Evolutionary conservation across 2,888 invertebrate species (phyloP).

Genomic region (Noctua janthe): DNA sequence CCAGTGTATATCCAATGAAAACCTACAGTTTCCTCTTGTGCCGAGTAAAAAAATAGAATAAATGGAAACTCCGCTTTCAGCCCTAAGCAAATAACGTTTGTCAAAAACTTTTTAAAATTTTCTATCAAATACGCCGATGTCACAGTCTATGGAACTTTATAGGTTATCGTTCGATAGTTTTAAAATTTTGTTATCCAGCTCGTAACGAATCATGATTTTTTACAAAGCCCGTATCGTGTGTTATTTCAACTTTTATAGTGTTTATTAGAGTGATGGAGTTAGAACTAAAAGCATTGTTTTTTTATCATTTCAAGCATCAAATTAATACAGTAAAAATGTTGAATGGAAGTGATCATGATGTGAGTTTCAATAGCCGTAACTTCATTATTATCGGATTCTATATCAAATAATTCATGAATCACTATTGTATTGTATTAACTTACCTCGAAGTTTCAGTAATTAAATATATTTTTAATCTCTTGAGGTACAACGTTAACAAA

Average conservation of each 20-base stretch:
- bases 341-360: background rate
- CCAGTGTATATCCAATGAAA: conserved; percentile 37
- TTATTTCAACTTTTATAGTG: conserved; percentile 13
- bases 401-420: background rate
- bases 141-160: conserved; percentile 45
- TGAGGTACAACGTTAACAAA: background rate
- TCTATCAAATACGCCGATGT: conserved; percentile 51
- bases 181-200: conserved; percentile 30
- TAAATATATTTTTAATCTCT: background rate
- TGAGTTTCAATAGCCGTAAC: background rate
- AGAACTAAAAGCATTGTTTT: conserved; percentile 4
- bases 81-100: conserved; percentile 61
- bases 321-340: background rate
- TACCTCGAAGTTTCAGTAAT: background rate
- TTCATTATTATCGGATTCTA: background rate
- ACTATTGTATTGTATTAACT: background rate
- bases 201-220: conserved; percentile 32
- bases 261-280: conserved; percentile 4
- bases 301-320: background rate
- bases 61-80: conserved; percentile 30
- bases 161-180: conserved; percentile 37
- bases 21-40: conserved; percentile 27
- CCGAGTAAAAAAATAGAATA: conserved; percentile 37
- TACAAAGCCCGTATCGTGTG: conserved; percentile 22
- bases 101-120: conserved; percentile 58